A percentile compares a stretch with the other conserved stretches of the same genome.
Conservation (phyloP, 2,888 invertebrate species). For the Stictocephala bisonia region DNA sequence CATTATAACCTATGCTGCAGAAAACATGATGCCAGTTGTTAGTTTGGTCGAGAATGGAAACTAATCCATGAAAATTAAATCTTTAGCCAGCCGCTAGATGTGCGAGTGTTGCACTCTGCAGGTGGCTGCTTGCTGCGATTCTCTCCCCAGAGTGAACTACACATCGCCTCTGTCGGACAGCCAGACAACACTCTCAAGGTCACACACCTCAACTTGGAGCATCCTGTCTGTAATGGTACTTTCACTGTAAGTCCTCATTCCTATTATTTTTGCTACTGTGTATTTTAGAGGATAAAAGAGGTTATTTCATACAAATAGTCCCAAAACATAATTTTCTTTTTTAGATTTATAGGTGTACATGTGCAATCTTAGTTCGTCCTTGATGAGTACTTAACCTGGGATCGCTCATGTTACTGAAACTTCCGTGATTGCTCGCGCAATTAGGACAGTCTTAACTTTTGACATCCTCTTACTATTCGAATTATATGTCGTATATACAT, state of each 20-base stretch:
- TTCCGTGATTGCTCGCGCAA: too few species aligned
- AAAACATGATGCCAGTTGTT: constrained; percentile 30
- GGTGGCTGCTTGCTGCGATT: constrained; percentile 73
- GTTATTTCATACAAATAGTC: too few species aligned
- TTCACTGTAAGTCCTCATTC: constrained; percentile 51
- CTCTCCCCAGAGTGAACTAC: constrained; percentile 71
- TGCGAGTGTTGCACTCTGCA: constrained; percentile 72
- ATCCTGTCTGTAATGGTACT: constrained; percentile 68
- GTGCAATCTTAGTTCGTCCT: too few species aligned
- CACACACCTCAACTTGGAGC: constrained; percentile 70
- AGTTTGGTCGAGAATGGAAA: constrained; percentile 43
- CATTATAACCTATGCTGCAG: constrained; percentile 26
- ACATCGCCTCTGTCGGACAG: constrained; percentile 75
- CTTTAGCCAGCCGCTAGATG: constrained; percentile 71
- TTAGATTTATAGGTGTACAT: too few species aligned
- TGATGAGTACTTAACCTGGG: too few species aligned
- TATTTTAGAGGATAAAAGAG: too few species aligned
- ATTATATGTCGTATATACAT: too few species aligned
- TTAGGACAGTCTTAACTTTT: too few species aligned
- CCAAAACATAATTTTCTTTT: too few species aligned
- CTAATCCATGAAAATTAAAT: too few species aligned
- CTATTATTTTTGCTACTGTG: not conserved
- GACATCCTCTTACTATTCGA: too few species aligned
- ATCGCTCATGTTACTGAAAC: too few species aligned
- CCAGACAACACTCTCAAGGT: constrained; percentile 76